Percentiles rank a stretch among this genome's conserved stretches.
phyloP scores from a whole-genome alignment of 2,888 invertebrate genomes.

The Eumacrocentrus americanus region DNA sequence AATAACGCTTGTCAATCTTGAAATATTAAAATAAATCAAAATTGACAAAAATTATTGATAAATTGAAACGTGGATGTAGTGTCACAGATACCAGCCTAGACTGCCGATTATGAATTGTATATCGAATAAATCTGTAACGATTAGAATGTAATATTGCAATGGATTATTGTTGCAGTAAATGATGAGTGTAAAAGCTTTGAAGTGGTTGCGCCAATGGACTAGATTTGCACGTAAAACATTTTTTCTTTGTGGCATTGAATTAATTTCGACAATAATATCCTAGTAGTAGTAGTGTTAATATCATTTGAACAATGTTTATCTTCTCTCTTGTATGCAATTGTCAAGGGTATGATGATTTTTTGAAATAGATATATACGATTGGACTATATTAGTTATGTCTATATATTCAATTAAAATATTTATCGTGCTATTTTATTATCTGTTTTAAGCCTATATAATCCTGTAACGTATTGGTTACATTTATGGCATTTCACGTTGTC shows the following conservation, averaged over 20 bases:
- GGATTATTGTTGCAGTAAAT: too few species aligned
- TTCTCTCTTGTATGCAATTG: background rate
- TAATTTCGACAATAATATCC: background rate
- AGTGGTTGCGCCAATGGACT: slow-evolving; percentile 2
- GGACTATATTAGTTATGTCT: too few species aligned
- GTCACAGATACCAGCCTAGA: slow-evolving; percentile 56
- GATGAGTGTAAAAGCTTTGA: slow-evolving; percentile 5
- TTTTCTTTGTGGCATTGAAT: background rate
- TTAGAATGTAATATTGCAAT: slow-evolving; percentile 43
- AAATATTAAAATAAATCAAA: slow-evolving; percentile 8
- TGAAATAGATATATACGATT: too few species aligned
- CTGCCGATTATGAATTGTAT: slow-evolving; percentile 49
- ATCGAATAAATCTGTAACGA: slow-evolving; percentile 41
- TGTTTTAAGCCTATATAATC: too few species aligned
- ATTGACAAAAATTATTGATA: slow-evolving; percentile 3
- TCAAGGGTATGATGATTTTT: background rate
- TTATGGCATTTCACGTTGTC: too few species aligned
- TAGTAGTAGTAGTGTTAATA: background rate
- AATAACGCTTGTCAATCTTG: background rate
- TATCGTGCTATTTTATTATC: too few species aligned
- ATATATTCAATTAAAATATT: too few species aligned
- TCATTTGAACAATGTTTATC: background rate
- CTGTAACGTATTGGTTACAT: too few species aligned
- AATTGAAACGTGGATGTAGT: slow-evolving; percentile 39
- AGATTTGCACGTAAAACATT: background rate